These are phyloP conservation scores for Astyanax mexicanus DNA, from an alignment of 2,797 vertebrate species.

Conservation along the genomic window DNA sequence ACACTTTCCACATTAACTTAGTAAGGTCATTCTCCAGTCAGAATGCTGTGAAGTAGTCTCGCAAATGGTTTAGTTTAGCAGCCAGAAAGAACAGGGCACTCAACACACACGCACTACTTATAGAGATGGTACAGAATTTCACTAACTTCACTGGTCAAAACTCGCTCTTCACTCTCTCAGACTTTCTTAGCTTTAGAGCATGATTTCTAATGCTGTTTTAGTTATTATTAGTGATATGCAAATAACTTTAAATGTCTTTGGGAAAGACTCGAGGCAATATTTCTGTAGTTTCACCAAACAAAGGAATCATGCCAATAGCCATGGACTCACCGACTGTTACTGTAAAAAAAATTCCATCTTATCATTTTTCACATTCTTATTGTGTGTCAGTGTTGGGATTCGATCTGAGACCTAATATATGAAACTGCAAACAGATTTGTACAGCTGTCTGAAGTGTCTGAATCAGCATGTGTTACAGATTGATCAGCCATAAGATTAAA, in stretches of 20 bases:
- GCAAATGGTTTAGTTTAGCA: conserved; percentile 30
- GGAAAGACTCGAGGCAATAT: conserved; percentile 60
- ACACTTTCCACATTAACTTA: background rate
- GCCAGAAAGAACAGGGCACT: conserved; percentile 16
- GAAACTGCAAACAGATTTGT: background rate
- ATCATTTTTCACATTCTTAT: conserved; percentile 44
- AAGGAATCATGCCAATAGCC: conserved; percentile 74
- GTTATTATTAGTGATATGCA: conserved; percentile 54
- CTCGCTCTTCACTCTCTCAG: background rate
- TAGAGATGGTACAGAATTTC: conserved; percentile 31
- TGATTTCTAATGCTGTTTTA: conserved; percentile 33
- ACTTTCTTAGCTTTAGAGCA: conserved; percentile 37
- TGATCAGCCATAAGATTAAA: too few relatives aligned
- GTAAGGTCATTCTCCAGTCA: background rate
- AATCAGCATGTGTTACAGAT: too few relatives aligned
- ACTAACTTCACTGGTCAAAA: background rate
- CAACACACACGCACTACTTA: conserved; percentile 21
- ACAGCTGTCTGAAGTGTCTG: too few relatives aligned
- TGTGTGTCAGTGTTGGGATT: conserved; percentile 16
- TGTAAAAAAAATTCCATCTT: conserved; percentile 61
- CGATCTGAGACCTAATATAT: background rate
- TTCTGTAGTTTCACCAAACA: conserved; percentile 53
- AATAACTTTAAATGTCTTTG: conserved; percentile 57
- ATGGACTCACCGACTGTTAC: conserved; percentile 82
- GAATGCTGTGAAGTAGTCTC: background rate